Conservation (phyloP, 2,113 vertebrate genomes). For the Speoplatyrhinus poulsoni region DNA sequence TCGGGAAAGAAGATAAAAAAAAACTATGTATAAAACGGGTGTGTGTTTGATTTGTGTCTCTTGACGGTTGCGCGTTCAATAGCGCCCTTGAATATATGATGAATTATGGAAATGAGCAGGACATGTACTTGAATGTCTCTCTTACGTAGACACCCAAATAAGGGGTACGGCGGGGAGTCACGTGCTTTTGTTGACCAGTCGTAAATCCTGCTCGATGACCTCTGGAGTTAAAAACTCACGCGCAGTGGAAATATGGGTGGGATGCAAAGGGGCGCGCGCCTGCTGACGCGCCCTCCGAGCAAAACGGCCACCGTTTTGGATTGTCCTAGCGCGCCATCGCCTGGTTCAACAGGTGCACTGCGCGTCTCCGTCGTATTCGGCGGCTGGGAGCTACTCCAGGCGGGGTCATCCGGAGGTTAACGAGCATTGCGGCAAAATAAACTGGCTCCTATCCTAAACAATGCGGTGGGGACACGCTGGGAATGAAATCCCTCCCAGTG, state of each 20-base stretch:
- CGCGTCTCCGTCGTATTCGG: constrained; percentile 52
- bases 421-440: constrained; percentile 87
- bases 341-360: constrained; percentile 76
- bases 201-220: constrained; percentile 99
- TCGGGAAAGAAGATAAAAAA: constrained; percentile 68
- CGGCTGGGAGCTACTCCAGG: constrained; percentile 57
- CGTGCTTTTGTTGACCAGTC: constrained; percentile 99
- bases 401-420: constrained; percentile 93
- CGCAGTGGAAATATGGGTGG: constrained; percentile 91
- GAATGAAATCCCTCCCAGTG: constrained; percentile 50
- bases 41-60: constrained; percentile 99
- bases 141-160: constrained; percentile 99
- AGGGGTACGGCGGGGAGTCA: constrained; percentile 97
- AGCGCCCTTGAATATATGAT: constrained; percentile 99
- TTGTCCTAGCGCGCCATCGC: constrained; percentile 90
- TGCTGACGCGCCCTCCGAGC: constrained; percentile 61
- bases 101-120: constrained; percentile 99
- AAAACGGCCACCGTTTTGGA: constrained; percentile 55
- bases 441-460: constrained; percentile 80
- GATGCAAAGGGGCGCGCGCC: constrained; percentile 78
- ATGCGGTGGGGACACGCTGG: constrained; percentile 70
- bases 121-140: constrained; percentile 98
- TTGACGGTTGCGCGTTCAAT: constrained; percentile 97
- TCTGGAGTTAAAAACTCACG: constrained; percentile 98
- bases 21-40: constrained; percentile 52